A percentile compares a stretch with the other conserved stretches of the same genome.
phyloP scores from a whole-genome alignment of 1,140 invertebrate genomes.

The Penaeus indicus region DNA sequence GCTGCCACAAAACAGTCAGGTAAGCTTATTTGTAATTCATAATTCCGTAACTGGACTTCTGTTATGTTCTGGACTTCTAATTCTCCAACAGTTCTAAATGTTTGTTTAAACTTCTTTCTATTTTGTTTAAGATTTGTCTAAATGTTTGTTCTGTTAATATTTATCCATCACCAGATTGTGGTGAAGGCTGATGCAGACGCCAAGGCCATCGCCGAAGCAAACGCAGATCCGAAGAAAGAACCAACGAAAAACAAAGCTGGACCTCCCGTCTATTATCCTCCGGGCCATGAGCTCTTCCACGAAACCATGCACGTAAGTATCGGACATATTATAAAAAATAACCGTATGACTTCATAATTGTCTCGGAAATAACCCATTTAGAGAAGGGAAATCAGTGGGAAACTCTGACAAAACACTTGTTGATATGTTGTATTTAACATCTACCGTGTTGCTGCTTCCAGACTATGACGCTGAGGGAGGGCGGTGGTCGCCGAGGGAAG shows the following conservation, averaged over 20 bases:
- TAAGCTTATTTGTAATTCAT: background rate
- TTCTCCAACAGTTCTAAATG: conserved; percentile 12
- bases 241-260: conserved; percentile 64
- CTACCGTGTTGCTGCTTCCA: conserved; percentile 30
- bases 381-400: too few species aligned
- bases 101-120: conserved; percentile 3
- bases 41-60: background rate
- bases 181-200: conserved; percentile 63
- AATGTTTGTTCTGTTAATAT: background rate
- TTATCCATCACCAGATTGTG: conserved; percentile 14
- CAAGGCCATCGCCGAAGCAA: conserved; percentile 46
- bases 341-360: background rate
- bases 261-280: conserved; percentile 66
- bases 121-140: background rate
- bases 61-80: background rate
- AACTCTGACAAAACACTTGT: too few species aligned
- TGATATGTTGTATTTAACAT: background rate
- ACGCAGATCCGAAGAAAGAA: conserved; percentile 58
- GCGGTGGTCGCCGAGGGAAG: conserved; percentile 61
- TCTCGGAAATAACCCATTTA: background rate
- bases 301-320: conserved; percentile 65
- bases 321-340: background rate
- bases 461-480: conserved; percentile 66
- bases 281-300: conserved; percentile 65
- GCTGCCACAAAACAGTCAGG: conserved; percentile 50